phyloP scores from a whole-genome alignment of 2,888 invertebrate genomes.

The Polydrusus pterygomalis region DNA sequence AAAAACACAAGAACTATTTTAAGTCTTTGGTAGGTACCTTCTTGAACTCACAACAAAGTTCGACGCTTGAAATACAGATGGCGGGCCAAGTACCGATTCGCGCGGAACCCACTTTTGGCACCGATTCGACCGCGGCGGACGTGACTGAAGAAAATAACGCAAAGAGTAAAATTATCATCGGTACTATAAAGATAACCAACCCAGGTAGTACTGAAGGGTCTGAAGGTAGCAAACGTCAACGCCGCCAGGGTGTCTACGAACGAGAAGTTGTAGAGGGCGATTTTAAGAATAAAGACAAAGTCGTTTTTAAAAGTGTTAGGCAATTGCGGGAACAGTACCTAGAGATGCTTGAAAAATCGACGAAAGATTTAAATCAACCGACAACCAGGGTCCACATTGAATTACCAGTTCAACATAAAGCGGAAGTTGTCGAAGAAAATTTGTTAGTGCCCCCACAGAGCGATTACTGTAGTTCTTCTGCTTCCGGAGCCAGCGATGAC shows the following conservation, averaged over 20 bases:
- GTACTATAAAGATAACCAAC: conserved; percentile 27
- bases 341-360: conserved; percentile 65
- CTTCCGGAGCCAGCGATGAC: conserved; percentile 69
- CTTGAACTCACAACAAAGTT: conserved; percentile 44
- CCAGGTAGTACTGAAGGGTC: conserved; percentile 54
- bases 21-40: conserved; percentile 59
- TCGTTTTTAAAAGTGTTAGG: conserved; percentile 67
- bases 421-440: conserved; percentile 38
- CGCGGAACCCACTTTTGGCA: conserved; percentile 15
- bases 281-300: conserved; percentile 49
- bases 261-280: conserved; percentile 43
- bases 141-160: neutral
- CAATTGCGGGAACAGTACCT: conserved; percentile 66
- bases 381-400: conserved; percentile 25
- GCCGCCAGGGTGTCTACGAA: conserved; percentile 63
- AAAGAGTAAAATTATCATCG: conserved; percentile 27
- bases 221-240: conserved; percentile 60
- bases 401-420: neutral
- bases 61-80: conserved; percentile 58
- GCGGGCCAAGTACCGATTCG: conserved; percentile 54
- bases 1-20: conserved; percentile 66
- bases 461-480: conserved; percentile 69
- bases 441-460: conserved; percentile 67
- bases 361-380: conserved; percentile 53
- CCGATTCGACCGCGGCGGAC: neutral